Evolutionary conservation across 2,113 vertebrate genomes (phyloP).

Genomic region (Hypocryptadius cinnamomeus): DNA sequence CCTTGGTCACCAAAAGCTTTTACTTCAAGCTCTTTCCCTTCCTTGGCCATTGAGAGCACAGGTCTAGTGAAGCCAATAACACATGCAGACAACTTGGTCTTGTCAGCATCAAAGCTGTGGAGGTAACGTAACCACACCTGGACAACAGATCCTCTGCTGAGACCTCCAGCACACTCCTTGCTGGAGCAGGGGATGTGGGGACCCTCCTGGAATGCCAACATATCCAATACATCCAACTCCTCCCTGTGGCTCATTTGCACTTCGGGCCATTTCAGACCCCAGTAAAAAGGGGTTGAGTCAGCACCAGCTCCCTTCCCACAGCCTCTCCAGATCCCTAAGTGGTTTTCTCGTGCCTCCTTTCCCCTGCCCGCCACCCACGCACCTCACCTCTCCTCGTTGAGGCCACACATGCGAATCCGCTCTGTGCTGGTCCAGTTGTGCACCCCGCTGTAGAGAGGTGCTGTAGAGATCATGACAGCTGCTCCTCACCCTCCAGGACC

Average conservation of each 20-base stretch:
- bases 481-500: constrained; percentile 51
- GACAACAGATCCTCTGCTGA: neutral
- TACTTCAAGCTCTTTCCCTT: neutral
- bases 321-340: neutral
- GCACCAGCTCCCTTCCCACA: neutral
- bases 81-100: neutral
- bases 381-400: constrained; percentile 80
- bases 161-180: rapidly evolving
- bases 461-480: constrained; percentile 81
- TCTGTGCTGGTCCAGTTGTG: constrained; percentile 74
- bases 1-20: neutral
- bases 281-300: neutral
- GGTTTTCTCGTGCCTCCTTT: neutral
- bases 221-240: neutral
- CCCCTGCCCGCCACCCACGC: neutral
- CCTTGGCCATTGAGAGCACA: neutral
- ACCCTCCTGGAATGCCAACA: neutral
- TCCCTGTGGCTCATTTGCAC: neutral
- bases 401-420: constrained; percentile 78
- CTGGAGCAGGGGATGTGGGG: rapidly evolving
- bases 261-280: neutral
- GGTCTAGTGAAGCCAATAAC: neutral
- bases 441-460: constrained; percentile 74
- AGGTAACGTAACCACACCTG: rapidly evolving
- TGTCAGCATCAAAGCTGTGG: rapidly evolving